Evolutionary conservation across 1,140 invertebrate genomes (phyloP).

Genomic region (Ips nitidus): DNA sequence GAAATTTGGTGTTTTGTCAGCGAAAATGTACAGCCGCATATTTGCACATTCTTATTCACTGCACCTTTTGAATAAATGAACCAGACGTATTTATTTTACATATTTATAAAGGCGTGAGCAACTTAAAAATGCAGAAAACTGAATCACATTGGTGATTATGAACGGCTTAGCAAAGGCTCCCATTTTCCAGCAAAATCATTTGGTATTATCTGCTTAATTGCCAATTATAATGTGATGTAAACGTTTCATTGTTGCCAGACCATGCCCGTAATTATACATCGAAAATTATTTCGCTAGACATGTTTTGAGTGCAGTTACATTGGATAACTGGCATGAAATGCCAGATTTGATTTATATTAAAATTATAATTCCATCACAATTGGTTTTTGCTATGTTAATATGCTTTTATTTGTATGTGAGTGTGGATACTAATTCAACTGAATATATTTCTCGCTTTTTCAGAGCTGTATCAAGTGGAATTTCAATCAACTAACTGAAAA

Average conservation of each 20-base stretch:
- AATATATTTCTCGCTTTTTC: too few relatives aligned
- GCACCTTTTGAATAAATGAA: background rate
- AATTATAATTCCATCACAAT: background rate
- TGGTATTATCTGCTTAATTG: constrained; percentile 7
- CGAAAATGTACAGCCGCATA: background rate
- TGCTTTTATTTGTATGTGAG: too few relatives aligned
- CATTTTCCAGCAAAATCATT: too few relatives aligned
- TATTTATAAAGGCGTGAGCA: too few relatives aligned
- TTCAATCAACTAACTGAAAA: too few relatives aligned
- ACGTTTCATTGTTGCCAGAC: background rate
- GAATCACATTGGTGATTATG: too few relatives aligned
- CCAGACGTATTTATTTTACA: too few relatives aligned
- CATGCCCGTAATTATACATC: background rate
- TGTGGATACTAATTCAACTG: too few relatives aligned
- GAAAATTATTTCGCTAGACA: background rate
- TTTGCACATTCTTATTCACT: constrained; percentile 3
- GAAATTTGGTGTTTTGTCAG: constrained; percentile 1
- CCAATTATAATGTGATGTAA: constrained; percentile 9
- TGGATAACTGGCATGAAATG: background rate
- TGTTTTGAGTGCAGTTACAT: background rate
- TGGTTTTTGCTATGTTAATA: background rate
- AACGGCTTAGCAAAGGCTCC: too few relatives aligned
- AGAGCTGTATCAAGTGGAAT: too few relatives aligned
- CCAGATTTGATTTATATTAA: background rate
- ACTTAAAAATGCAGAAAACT: too few relatives aligned